phyloP scores from a whole-genome alignment of 2,888 invertebrate genomes.

The Keiferia lycopersicella region DNA sequence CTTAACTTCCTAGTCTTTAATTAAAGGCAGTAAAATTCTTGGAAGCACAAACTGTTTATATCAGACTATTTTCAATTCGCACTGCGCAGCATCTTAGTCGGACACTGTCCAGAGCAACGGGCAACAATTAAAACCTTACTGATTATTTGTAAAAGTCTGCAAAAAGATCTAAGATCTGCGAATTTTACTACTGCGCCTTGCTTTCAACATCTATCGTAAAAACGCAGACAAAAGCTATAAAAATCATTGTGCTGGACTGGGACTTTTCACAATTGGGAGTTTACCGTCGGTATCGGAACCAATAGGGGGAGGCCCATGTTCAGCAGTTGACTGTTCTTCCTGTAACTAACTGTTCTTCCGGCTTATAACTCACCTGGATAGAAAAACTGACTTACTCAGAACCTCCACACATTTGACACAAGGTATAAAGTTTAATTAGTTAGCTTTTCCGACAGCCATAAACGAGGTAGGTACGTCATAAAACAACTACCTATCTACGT shows the following conservation, averaged over 20 bases:
- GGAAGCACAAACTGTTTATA: slow-evolving; percentile 25
- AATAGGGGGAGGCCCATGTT: too few species aligned
- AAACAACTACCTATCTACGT: too few species aligned
- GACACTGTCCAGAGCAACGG: slow-evolving; percentile 29
- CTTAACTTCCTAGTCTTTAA: neutral
- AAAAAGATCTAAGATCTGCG: slow-evolving; percentile 25
- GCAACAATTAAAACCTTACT: slow-evolving; percentile 29
- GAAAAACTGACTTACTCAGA: too few species aligned
- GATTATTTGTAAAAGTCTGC: slow-evolving; percentile 28
- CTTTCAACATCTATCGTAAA: slow-evolving; percentile 6
- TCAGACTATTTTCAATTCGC: slow-evolving; percentile 29
- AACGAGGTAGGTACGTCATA: too few species aligned
- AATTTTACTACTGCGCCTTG: neutral
- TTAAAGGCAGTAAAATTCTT: slow-evolving; percentile 8
- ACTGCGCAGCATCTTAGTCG: slow-evolving; percentile 24
- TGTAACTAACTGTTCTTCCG: too few species aligned
- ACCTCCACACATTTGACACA: too few species aligned
- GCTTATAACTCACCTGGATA: too few species aligned
- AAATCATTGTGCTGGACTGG: neutral
- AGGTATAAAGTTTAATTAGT: too few species aligned
- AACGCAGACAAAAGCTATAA: neutral
- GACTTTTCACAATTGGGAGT: too few species aligned
- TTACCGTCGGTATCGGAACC: too few species aligned
- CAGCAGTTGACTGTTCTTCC: too few species aligned
- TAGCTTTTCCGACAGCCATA: too few species aligned